Evolutionary conservation across 2,888 invertebrate genomes (phyloP), one percentile per base, ranked within the genome.

Genomic region (Ypsolopha scabrella): DNA sequence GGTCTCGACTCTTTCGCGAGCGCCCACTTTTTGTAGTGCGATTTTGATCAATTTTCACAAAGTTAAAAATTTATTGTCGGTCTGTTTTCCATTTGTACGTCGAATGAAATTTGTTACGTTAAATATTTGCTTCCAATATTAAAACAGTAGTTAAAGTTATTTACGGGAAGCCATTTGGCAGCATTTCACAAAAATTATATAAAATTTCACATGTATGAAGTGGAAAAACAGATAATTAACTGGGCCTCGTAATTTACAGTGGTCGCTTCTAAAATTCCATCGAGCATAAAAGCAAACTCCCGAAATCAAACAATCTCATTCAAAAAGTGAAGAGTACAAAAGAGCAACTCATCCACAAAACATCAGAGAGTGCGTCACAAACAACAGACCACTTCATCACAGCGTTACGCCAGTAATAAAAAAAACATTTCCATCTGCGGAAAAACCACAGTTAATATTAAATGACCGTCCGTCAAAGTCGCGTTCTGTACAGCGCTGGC

Each of bases 381-480:
- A 80, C 85, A 83, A 71, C 74, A 59, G 65, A 50, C 82, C 82
- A 85, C 83, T 85, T 85, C 83, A 85, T 86, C 82, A 82, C 80
- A 61, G 69, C 72, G 73, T 79, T 75, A 80, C 80, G 70, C 68
- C 60, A 63, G 65, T 75, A 75, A 80, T 79, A 80, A 83, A 83
- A 79, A 83, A 81, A 82, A 79, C 75, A 80, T 81, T 83, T 79
- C 80, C 85, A 85, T 83, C 81, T 83, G 82, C 73, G 80, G 79
- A 72, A 78, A 81, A 83, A 83, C 85, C 85, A 70, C 86, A 82
- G 86, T 85, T 81, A 85, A 86, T 86, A 86, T 85, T 85, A 86
- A 85, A 86, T 83, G 83, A 82, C 74, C 81, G 80, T 83, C 74
- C 80, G 79, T 85, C 86, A 86, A 86, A 85, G 80, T 79, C 76